phyloP scores from a whole-genome alignment of 2,113 vertebrate genomes.

The Malurus cyaneus region DNA sequence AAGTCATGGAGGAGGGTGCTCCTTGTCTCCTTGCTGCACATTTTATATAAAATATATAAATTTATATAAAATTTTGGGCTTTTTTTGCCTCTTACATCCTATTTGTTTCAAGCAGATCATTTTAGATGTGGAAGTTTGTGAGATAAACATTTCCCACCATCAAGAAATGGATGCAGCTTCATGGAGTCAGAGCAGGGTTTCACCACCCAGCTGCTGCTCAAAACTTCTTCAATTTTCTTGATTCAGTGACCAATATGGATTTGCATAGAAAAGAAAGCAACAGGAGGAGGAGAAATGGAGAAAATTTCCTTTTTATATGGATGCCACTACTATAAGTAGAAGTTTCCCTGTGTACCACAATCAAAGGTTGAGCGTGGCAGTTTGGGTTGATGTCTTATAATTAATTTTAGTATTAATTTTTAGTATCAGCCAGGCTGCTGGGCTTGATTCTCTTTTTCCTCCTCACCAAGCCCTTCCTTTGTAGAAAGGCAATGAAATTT shows the following conservation, averaged over 20 bases:
- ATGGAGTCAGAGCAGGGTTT: not conserved
- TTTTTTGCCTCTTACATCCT: not conserved
- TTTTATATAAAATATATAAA: accelerated
- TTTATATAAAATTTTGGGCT: not conserved
- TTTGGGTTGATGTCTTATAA: not conserved
- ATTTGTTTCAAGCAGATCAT: not conserved
- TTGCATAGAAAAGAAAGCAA: not conserved
- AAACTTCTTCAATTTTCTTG: not conserved
- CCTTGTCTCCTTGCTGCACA: not conserved
- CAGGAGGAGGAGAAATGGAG: not conserved
- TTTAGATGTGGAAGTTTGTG: not conserved
- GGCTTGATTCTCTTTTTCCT: not conserved
- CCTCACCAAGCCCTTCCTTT: not conserved
- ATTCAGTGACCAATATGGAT: not conserved
- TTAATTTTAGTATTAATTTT: not conserved
- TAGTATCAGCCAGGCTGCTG: not conserved
- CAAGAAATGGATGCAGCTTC: not conserved
- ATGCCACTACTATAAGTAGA: not conserved
- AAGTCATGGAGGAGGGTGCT: not conserved
- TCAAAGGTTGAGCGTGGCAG: not conserved
- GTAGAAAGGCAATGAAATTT: not conserved
- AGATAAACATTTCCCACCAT: not conserved
- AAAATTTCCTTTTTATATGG: not conserved
- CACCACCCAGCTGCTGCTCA: not conserved
- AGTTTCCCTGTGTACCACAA: not conserved